A percentile compares a stretch with the other conserved stretches of the same genome.
Evolutionary conservation across 1,140 invertebrate genomes (phyloP).

Genomic region (Saccostrea cuccullata): DNA sequence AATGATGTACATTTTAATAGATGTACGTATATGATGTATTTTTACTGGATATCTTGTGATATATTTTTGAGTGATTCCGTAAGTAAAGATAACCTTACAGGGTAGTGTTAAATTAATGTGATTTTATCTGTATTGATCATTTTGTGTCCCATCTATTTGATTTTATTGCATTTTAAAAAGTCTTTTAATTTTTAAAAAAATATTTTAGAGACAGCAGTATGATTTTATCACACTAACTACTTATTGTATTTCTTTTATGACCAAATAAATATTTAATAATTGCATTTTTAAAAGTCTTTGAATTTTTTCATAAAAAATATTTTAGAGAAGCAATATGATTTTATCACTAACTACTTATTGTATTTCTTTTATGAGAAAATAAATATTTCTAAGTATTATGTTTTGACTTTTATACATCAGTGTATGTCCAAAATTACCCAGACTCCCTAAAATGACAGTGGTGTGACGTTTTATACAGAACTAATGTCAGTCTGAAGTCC

Average conservation of each 20-base stretch:
- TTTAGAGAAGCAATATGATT: background rate
- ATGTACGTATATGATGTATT: too few relatives aligned
- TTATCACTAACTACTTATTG: background rate
- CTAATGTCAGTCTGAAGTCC: too few relatives aligned
- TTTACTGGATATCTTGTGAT: too few relatives aligned
- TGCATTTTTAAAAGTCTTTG: background rate
- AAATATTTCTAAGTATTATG: too few relatives aligned
- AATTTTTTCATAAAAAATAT: background rate
- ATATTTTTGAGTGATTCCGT: background rate
- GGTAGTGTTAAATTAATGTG: background rate
- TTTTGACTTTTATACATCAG: too few relatives aligned
- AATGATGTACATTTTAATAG: background rate
- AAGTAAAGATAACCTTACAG: conserved; percentile 7
- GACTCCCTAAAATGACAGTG: too few relatives aligned
- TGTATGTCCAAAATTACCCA: too few relatives aligned
- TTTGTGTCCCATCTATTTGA: background rate
- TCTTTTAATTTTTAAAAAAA: background rate
- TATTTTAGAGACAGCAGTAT: conserved; percentile 1
- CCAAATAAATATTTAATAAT: background rate
- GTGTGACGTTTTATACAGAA: too few relatives aligned
- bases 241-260: background rate
- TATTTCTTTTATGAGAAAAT: background rate
- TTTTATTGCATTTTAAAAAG: background rate
- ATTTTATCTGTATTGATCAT: background rate
- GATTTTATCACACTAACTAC: background rate